phyloP scores from a whole-genome alignment of 1,140 invertebrate genomes.

The Orussus abietinus region DNA sequence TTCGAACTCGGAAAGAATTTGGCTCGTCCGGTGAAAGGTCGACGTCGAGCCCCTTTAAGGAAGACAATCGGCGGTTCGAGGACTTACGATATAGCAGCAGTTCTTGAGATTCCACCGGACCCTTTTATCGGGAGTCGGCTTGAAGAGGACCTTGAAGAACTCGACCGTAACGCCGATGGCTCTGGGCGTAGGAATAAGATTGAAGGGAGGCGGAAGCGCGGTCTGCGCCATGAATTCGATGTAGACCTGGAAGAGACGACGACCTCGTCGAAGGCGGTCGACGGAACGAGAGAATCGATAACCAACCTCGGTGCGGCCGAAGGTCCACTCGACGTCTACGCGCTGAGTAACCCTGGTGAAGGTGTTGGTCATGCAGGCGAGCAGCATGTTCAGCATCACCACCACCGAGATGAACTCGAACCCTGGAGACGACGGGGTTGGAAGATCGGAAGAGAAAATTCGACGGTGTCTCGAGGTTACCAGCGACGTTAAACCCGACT shows the following conservation, averaged over 20 bases:
- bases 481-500: not conserved
- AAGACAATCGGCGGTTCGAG: too few species aligned
- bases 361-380: constrained; percentile 73
- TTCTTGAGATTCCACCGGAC: constrained; percentile 42
- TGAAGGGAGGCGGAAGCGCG: constrained; percentile 57
- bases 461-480: not conserved
- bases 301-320: constrained; percentile 55
- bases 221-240: constrained; percentile 57
- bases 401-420: constrained; percentile 69
- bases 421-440: too few species aligned
- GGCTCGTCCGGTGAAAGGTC: too few species aligned
- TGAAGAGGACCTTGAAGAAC: constrained; percentile 40
- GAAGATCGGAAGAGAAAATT: constrained; percentile 12
- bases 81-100: constrained; percentile 50
- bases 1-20: too few species aligned
- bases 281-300: constrained; percentile 1
- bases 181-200: constrained; percentile 54
- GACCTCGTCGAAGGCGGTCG: not conserved
- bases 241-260: constrained; percentile 45
- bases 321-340: constrained; percentile 60
- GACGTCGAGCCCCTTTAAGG: too few species aligned
- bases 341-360: constrained; percentile 65
- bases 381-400: constrained; percentile 73
- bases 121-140: constrained; percentile 25
- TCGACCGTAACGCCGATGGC: constrained; percentile 47